Evolutionary conservation across 2,113 vertebrate genomes (phyloP).

Genomic region (Lasiurus cinereus): DNA sequence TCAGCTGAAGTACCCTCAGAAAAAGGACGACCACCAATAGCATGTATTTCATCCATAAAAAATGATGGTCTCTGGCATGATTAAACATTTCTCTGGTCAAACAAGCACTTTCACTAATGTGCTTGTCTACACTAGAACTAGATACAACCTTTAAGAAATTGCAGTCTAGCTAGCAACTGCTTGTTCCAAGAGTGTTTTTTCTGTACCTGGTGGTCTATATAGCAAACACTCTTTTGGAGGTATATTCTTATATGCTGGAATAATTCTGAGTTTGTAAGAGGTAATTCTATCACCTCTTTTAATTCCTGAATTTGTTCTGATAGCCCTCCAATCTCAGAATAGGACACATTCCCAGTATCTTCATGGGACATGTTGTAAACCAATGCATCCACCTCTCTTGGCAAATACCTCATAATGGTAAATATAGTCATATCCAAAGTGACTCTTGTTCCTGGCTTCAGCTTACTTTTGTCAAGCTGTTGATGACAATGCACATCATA

Average conservation of each 20-base stretch:
- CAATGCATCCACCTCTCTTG: constrained; percentile 97
- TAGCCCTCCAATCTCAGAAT: constrained; percentile 98
- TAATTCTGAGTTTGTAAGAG: constrained; percentile 97
- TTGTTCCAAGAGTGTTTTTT: constrained; percentile 97
- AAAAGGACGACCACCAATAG: constrained; percentile 98
- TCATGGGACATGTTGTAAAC: constrained; percentile 98
- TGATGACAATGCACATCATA: constrained; percentile 95
- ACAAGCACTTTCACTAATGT: constrained; percentile 98
- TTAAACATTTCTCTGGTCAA: constrained; percentile 99
- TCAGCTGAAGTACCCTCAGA: constrained; percentile 99
- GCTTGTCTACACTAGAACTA: constrained; percentile 98
- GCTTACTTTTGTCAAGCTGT: constrained; percentile 98
- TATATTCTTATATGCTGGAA: constrained; percentile 99
- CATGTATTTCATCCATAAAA: constrained; percentile 99
- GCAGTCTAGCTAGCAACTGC: constrained; percentile 98
- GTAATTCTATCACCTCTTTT: constrained; percentile 99
- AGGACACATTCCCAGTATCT: constrained; percentile 97
- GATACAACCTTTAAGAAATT: constrained; percentile 99
- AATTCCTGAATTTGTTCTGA: constrained; percentile 98
- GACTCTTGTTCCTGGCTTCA: constrained; percentile 83
- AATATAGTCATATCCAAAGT: constrained; percentile 99
- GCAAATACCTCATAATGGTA: constrained; percentile 99
- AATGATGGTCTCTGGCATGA: constrained; percentile 97
- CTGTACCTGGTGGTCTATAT: constrained; percentile 98
- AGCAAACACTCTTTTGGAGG: constrained; percentile 98